These are phyloP conservation scores for Tangara arthus DNA, from an alignment of 2,797 vertebrate species.

Conservation along the genomic window DNA sequence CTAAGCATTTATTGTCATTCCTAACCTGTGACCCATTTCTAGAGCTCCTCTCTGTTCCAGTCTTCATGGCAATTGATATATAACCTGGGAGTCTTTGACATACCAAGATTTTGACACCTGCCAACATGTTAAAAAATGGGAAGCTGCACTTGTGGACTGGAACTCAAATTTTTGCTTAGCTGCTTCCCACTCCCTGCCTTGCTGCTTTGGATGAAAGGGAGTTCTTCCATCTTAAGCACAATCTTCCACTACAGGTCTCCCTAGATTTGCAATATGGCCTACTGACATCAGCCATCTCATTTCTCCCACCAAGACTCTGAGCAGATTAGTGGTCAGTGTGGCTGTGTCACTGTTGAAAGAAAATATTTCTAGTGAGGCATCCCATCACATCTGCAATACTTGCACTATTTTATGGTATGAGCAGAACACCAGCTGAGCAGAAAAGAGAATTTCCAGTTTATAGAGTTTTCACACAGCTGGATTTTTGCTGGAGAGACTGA, in stretches of 20 bases:
- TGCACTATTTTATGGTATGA: neutral
- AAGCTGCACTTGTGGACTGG: neutral
- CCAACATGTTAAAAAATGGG: neutral
- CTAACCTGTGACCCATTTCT: neutral
- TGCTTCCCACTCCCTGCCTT: neutral
- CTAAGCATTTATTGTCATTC: neutral
- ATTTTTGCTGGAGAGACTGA: neutral
- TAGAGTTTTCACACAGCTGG: neutral
- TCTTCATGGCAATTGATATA: neutral
- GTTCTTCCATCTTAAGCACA: neutral
- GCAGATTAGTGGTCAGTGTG: neutral
- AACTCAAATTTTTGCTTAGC: neutral
- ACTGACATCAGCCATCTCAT: neutral
- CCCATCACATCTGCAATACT: neutral
- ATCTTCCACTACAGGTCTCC: neutral
- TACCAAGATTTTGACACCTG: neutral
- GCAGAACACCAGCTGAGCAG: neutral
- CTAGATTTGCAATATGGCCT: neutral
- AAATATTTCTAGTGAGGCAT: neutral
- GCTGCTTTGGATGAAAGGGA: neutral
- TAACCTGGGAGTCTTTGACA: neutral
- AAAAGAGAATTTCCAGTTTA: neutral
- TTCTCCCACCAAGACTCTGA: neutral
- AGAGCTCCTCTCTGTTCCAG: neutral
- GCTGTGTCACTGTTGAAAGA: neutral